Evolutionary conservation across 2,797 vertebrate genomes (phyloP), one percentile per base, ranked within the genome.

Genomic region (Gymnocypris eckloni): DNA sequence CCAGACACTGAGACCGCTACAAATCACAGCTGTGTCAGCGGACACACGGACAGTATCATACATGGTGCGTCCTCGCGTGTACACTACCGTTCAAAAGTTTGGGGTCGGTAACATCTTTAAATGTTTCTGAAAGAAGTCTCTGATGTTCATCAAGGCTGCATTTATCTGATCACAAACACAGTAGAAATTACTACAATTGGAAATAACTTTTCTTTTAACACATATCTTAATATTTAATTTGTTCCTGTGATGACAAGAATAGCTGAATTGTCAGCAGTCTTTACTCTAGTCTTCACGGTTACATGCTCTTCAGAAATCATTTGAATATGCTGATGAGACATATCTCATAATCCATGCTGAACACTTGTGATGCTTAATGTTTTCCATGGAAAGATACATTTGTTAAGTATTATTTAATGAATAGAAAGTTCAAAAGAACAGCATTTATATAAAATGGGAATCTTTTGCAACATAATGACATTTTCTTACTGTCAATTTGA

Each of bases 1-100:
- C 33, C 8, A 37, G 64, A 67, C 28, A 33, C 64, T 37, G 33
- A 67, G 15, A 67, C 25, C 7, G 64, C 64, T 4, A 67, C 64
- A 67, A 67, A 48, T 82, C 64, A 54, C 20, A 75, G 43, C 64
- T 37, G 37, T 79, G 66, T 59, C 78, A 54, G 79, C 61, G 20
- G 48, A 71, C 64, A 78, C 37, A 61, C 6, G 2, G 13, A 50
- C 6, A 64, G 33, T 41, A 10, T 59, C 28, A 33, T 33, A 33
- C 28, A 33, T 33, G 28, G 28, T 33, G 28, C 28, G 28, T 61
- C 22, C 25, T 43, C 4, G 1, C 41, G n/a, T 48, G 41, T 33
- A 37, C 4, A 15, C 4, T 0, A 15, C 20, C 4, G 3, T 39
- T 59, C 3, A 22, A 77, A 39, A 2, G 4, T 28, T 15, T 50